These are phyloP conservation scores for Junco hyemalis DNA, from an alignment of 2,113 vertebrate genomes.

Conservation along the genomic window DNA sequence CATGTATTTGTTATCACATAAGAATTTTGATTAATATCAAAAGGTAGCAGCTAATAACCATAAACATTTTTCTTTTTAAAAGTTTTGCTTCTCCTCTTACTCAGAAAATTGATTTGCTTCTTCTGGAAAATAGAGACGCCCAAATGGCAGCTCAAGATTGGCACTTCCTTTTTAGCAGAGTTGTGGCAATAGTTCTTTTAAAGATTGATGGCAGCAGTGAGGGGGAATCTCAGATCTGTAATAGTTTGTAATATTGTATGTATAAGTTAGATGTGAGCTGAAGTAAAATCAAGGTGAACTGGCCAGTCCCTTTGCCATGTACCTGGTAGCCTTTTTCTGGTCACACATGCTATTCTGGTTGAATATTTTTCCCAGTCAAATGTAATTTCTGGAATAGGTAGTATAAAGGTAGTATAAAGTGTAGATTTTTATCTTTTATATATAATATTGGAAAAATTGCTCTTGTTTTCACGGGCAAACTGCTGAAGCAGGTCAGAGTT, in stretches of 20 bases:
- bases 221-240: background rate
- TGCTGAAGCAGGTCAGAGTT: slow-evolving; percentile 16
- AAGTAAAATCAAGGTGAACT: background rate
- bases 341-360: background rate
- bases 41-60: background rate
- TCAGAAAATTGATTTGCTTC: background rate
- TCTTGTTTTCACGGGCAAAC: background rate
- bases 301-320: background rate
- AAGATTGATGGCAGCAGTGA: background rate
- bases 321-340: background rate
- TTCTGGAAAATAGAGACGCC: background rate
- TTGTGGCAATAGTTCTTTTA: background rate
- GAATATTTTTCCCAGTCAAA: background rate
- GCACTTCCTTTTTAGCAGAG: background rate
- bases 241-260: background rate
- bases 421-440: background rate
- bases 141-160: background rate
- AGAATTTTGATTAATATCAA: background rate
- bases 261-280: background rate
- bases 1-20: background rate
- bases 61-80: background rate
- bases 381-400: background rate
- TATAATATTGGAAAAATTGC: background rate
- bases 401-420: background rate
- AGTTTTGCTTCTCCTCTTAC: background rate